Evolutionary conservation across 2,113 vertebrate genomes (phyloP), one percentile per base, ranked within the genome.

Genomic region (Ploceus nigricollis): DNA sequence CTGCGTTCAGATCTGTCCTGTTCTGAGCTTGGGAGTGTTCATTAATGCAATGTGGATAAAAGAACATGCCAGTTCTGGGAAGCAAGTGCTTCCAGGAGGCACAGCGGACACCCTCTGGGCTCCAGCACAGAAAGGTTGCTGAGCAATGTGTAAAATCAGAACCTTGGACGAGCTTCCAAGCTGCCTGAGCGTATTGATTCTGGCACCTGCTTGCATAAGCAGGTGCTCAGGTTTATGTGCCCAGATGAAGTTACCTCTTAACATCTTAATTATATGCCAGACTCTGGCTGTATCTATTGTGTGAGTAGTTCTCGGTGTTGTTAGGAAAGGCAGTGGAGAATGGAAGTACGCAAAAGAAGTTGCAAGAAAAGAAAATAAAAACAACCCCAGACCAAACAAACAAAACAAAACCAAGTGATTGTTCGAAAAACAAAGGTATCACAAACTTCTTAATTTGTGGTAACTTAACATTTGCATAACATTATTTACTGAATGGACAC

Each of bases 171-270:
- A 75, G 75, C 48, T 87, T 84, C 84, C 89, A 91, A 53, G 35
- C 81, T 91, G 87, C 69, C 57, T 7, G 12, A 82, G 21, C 0
- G 0, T 76, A 87, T 96, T 89, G 82, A 89, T 87, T 96, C 66
- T 95, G 93, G 89, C 91, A 95, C 57, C 78, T 47, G 65, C 45
- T 72, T 69, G 78, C 81, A 53, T 53, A 72, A 60, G 70, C 87
- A 84, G 87, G 89, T 89, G 77, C 77, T 89, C 65, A 57, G 78
- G 63, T 91, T 96, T 93, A 75, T 89, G 69, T 92, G 77, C 85
- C 70, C 84, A 93, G 83, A 82, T 87, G 87, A 94, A 93, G 63
- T 89, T 89, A 72, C 66, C 63, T 91, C 73, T 94, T 91, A 85
- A 87, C 82, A 72, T 96, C 87, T 96, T 63, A 87, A 93, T 96